Base-by-base conservation (phyloP, 92 coral and sea anemone genomes). In the Blastomussa wellsi region DNA sequence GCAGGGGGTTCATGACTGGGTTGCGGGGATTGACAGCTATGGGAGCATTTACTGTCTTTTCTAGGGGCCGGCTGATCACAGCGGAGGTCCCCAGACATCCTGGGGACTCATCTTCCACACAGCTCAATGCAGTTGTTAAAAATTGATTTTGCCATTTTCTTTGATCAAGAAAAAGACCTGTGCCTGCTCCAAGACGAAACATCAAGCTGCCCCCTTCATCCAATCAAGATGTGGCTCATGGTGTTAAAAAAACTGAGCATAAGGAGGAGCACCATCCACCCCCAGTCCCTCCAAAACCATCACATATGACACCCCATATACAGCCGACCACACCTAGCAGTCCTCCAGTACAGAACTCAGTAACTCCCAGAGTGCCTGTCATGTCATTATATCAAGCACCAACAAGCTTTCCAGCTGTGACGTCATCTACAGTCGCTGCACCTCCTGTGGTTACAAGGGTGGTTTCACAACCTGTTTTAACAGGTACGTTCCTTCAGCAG, bases 161-260 rank as follows among this genome's bases (percentile, higher is more conserved):
- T 7, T 26, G 22, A 64, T n/a, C 37, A 32, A 82, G 86, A 82
- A 20, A 77, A 49, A 82, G 86, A 75, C 87, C 87, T 29, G 87
- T 83, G 33, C 87, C 87, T 57, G 87, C 87, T 0, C 87, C 87
- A 83, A 83, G 87, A 60, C 57, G 87, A 74, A 83, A 59, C 80
- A 13, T 74, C 33, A 83, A 74, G 55, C 32, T 47, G 31, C 74
- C 87, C 15, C 87, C 48, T 17, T n/a, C 78, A 35, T 17, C 52
- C 35, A 1, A 38, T 36, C 68, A 49, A 51, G 66, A 47, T 81
- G 51, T 70, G 14, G 44, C 85, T 26, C 78, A 69, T 24, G 44
- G 49, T 16, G 33, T 49, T 74, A 37, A 41, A 19, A 57, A 33
- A 62, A 47, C 87, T 29, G 87, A 82, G 35, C 70, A 66, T 68